A percentile compares a stretch with the other conserved stretches of the same genome.
These are phyloP conservation scores for Nothocercus julius DNA, from an alignment of 2,113 vertebrate genomes.

Conservation along the genomic window DNA sequence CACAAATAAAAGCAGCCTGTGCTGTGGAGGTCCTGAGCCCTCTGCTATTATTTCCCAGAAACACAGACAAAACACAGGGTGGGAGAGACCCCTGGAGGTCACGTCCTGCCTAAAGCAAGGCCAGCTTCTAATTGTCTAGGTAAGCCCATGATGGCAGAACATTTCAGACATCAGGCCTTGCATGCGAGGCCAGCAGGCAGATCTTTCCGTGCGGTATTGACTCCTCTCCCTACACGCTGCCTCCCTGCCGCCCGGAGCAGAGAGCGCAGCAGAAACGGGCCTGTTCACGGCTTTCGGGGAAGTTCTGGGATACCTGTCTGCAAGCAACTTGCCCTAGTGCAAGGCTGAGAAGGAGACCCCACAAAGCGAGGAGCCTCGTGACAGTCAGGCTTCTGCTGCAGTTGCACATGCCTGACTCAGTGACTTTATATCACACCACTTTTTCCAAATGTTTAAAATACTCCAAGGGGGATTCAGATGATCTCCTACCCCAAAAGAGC, in stretches of 20 bases:
- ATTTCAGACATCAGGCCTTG: not conserved
- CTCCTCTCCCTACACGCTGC: not conserved
- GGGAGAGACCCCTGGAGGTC: slow-evolving; percentile 50
- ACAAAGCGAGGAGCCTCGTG: not conserved
- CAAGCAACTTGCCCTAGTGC: not conserved
- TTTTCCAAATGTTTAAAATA: not conserved
- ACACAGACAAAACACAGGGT: not conserved
- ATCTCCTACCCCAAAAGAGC: not conserved
- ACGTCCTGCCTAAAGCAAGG: not conserved
- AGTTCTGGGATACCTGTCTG: not conserved
- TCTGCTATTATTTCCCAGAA: accelerated
- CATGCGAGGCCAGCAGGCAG: not conserved
- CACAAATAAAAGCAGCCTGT: not conserved
- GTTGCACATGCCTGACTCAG: not conserved
- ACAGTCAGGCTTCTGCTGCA: accelerated
- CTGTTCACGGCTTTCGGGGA: not conserved
- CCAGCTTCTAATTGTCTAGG: not conserved
- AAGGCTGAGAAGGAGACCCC: accelerated
- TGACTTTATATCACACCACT: accelerated
- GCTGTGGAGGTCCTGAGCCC: not conserved
- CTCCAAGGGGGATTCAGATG: not conserved
- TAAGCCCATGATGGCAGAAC: accelerated
- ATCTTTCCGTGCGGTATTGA: accelerated
- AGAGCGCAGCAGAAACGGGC: not conserved
- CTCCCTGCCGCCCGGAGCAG: not conserved